Conservation (phyloP, 2,113 vertebrate species). For the Aspiorhynchus laticeps region DNA sequence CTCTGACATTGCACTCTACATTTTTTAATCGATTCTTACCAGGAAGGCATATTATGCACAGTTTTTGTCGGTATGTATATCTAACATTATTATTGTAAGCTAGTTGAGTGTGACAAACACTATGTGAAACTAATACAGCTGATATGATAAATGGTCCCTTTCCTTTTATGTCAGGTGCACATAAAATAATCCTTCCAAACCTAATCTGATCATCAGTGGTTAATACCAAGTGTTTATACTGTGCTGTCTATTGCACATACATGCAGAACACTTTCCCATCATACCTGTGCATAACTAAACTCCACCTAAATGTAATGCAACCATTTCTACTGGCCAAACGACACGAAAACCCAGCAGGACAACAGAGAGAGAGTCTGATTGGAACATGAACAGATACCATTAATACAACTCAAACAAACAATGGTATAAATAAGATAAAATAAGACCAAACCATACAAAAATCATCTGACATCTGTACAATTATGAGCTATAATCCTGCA, state of each 20-base stretch:
- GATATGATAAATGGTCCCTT: slow-evolving; percentile 58
- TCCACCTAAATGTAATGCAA: not conserved
- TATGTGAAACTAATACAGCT: slow-evolving; percentile 44
- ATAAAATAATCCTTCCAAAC: slow-evolving; percentile 38
- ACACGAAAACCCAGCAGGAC: slow-evolving; percentile 31
- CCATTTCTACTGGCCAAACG: slow-evolving; percentile 42
- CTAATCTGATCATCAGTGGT: slow-evolving; percentile 41
- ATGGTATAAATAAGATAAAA: slow-evolving; percentile 44
- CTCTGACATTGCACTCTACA: not conserved
- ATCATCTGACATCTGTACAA: slow-evolving; percentile 44
- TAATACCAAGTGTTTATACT: no score
- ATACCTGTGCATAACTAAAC: not conserved
- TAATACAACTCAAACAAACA: slow-evolving; percentile 46
- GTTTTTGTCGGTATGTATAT: slow-evolving; percentile 27
- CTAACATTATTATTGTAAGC: not conserved
- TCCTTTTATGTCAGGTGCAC: slow-evolving; percentile 38
- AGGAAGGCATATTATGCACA: slow-evolving; percentile 15
- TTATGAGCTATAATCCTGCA: slow-evolving; percentile 49
- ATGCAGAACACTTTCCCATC: slow-evolving; percentile 38
- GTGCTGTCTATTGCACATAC: slow-evolving; percentile 33
- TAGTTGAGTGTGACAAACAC: slow-evolving; percentile 8
- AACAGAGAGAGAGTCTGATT: slow-evolving; percentile 26
- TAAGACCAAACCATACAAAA: slow-evolving; percentile 35
- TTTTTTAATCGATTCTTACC: not conserved
- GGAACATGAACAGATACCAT: slow-evolving; percentile 33